phyloP scores from a whole-genome alignment of 2,888 invertebrate genomes.

The Erebia palarica region DNA sequence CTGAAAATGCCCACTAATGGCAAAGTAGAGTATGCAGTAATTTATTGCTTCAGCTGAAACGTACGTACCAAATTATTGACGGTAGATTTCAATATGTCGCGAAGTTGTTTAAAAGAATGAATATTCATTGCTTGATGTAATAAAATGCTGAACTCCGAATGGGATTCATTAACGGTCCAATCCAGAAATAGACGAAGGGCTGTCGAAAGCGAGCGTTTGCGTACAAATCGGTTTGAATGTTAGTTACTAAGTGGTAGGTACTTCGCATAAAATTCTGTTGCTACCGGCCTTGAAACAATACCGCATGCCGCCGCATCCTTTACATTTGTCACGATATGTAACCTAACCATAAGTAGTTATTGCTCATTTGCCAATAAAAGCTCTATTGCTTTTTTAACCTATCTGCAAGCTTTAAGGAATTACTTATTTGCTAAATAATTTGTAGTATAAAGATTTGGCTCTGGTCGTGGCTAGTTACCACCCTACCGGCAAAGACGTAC shows the following conservation, averaged over 20 bases:
- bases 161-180: constrained; percentile 29
- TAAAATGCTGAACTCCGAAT: constrained; percentile 22
- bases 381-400: constrained; percentile 11
- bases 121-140: constrained; percentile 16
- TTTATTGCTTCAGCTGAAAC: neutral
- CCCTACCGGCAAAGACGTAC: no score
- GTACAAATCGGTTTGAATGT: constrained; percentile 6
- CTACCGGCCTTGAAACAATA: constrained; percentile 59
- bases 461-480: no score
- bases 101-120: constrained; percentile 6
- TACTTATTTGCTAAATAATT: constrained; percentile 2
- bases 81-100: neutral
- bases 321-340: constrained; percentile 2
- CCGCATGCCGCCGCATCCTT: constrained; percentile 45
- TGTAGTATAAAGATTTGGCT: constrained; percentile 1
- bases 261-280: constrained; percentile 49
- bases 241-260: no score
- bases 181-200: constrained; percentile 38
- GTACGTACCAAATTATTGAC: neutral
- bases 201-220: constrained; percentile 48
- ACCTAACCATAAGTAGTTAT: constrained; percentile 9
- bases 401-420: neutral
- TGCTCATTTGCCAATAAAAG: neutral
- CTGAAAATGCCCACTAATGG: neutral
- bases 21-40: neutral